Evolutionary conservation across 2,113 vertebrate species (phyloP).

Genomic region (Notarius quadriscutis): DNA sequence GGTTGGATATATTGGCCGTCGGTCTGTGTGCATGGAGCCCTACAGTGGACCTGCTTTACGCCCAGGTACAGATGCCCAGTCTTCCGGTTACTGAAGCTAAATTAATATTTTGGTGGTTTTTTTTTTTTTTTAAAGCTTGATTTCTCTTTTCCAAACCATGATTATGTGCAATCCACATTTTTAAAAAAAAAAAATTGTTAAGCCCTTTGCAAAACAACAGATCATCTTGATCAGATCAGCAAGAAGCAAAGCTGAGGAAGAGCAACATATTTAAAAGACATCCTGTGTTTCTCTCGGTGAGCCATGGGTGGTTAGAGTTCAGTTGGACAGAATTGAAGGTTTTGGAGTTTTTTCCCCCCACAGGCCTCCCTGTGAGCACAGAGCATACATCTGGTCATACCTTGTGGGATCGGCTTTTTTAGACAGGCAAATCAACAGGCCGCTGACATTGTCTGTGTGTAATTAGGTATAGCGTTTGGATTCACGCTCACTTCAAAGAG

Average conservation of each 20-base stretch:
- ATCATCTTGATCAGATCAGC: conserved; percentile 3
- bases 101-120: neutral
- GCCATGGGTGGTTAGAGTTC: conserved; percentile 41
- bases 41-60: neutral
- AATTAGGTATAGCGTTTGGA: conserved; percentile 67
- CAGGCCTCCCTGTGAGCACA: conserved; percentile 24
- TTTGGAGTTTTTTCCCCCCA: neutral
- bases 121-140: neutral
- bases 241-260: conserved; percentile 4
- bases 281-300: conserved; percentile 18
- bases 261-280: conserved; percentile 26
- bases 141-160: neutral
- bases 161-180: neutral
- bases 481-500: conserved; percentile 71
- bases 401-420: conserved; percentile 7
- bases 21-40: neutral
- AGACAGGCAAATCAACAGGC: conserved; percentile 60
- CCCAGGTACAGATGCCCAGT: neutral
- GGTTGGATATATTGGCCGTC: too few relatives aligned
- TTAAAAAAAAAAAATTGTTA: neutral
- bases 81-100: neutral
- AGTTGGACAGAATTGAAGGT: conserved; percentile 33
- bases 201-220: neutral
- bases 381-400: conserved; percentile 23
- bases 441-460: conserved; percentile 65